Percentiles rank a stretch among this genome's conserved stretches.
phyloP scores from a whole-genome alignment of 1,140 invertebrate genomes.

The Pseudomyrmex concolor region DNA sequence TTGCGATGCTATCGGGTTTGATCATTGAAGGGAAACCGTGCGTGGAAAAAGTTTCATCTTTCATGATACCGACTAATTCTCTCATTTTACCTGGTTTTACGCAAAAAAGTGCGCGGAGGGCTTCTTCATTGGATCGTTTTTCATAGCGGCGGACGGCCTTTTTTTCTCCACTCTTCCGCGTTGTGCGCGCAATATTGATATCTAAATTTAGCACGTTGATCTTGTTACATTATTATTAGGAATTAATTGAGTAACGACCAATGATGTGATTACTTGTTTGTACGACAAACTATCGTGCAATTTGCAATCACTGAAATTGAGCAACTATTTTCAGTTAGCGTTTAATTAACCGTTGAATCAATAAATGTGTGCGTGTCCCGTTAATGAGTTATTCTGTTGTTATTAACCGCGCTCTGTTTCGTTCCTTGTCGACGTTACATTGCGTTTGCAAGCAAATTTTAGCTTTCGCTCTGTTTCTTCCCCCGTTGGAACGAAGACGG shows the following conservation, averaged over 20 bases:
- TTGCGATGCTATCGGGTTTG: not conserved
- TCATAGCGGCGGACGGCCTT: not conserved
- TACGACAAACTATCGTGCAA: conserved; percentile 19
- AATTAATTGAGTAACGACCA: conserved; percentile 17
- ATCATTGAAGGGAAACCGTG: conserved; percentile 29
- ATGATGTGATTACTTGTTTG: conserved; percentile 38
- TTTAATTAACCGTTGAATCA: conserved; percentile 9
- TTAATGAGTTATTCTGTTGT: conserved; percentile 14
- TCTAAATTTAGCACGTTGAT: conserved; percentile 12
- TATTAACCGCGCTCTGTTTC: not conserved
- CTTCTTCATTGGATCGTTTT: conserved; percentile 9
- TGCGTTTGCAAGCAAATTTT: not conserved
- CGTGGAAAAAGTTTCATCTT: conserved; percentile 8
- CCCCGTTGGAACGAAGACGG: not conserved
- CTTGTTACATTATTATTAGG: conserved; percentile 1
- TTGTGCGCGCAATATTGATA: not conserved
- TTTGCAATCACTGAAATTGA: conserved; percentile 19
- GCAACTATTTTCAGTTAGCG: conserved; percentile 13
- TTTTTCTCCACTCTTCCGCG: not conserved
- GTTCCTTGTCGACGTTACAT: not conserved
- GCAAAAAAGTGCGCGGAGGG: not conserved
- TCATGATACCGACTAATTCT: conserved; percentile 12
- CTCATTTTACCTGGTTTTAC: not conserved
- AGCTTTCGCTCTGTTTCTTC: not conserved
- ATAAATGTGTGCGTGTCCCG: not conserved